These are phyloP conservation scores for Dicranocentrus wangi DNA, from an alignment of 2,888 invertebrate genomes.

Conservation along the genomic window DNA sequence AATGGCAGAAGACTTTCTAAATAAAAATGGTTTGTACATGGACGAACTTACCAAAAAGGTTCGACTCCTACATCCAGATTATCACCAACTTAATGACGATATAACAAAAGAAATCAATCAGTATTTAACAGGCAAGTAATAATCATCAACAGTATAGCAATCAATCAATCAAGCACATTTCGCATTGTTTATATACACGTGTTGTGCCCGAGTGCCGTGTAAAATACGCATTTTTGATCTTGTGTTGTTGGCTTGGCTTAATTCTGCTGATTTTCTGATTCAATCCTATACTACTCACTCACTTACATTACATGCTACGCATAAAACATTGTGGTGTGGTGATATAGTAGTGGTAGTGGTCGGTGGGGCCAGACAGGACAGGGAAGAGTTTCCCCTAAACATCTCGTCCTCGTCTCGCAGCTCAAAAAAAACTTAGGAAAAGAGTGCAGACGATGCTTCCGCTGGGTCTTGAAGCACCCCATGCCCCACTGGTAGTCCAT, in stretches of 20 bases:
- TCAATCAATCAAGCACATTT: background rate
- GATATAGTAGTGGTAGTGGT: no score
- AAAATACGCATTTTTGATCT: no score
- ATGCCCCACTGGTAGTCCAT: no score
- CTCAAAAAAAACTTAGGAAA: no score
- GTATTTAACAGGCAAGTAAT: slow-evolving; percentile 65
- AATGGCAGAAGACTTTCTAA: slow-evolving; percentile 70
- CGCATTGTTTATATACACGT: background rate
- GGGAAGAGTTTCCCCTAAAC: no score
- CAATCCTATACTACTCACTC: background rate
- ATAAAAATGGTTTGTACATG: slow-evolving; percentile 69
- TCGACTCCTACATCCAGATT: slow-evolving; percentile 71
- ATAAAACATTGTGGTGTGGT: background rate
- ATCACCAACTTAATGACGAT: slow-evolving; percentile 70
- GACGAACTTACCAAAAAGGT: slow-evolving; percentile 70
- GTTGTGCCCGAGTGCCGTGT: background rate
- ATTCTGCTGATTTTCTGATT: no score
- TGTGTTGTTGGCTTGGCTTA: no score
- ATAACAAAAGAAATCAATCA: slow-evolving; percentile 69
- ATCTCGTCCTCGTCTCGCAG: no score
- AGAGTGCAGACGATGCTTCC: no score
- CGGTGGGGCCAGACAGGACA: no score
- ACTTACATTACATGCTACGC: background rate
- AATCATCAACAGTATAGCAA: background rate
- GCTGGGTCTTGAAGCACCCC: no score